A percentile compares a stretch with the other conserved stretches of the same genome.
Evolutionary conservation across 2,113 vertebrate species (phyloP).

Genomic region (Symphodus melops): DNA sequence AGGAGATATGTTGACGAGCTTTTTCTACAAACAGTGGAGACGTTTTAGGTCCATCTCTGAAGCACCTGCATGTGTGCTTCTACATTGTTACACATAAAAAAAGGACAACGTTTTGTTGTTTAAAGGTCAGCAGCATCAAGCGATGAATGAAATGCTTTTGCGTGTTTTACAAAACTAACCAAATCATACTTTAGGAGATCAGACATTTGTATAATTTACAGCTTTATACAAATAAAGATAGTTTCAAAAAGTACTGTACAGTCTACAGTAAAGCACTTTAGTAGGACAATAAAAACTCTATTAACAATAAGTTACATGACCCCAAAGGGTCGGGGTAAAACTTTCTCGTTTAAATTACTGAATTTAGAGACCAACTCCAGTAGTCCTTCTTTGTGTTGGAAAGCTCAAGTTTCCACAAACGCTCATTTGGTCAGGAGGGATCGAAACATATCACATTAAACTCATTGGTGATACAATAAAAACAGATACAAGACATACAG

Average conservation of each 20-base stretch:
- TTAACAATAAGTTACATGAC: conserved; percentile 64
- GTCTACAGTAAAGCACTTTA: conserved; percentile 68
- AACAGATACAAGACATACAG: not conserved
- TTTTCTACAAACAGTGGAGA: not conserved
- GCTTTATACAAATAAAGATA: conserved; percentile 63
- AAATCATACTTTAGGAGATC: conserved; percentile 46
- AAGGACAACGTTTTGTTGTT: not conserved
- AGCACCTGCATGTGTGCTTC: not conserved
- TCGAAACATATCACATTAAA: not conserved
- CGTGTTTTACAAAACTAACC: conserved; percentile 31
- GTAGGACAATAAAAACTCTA: conserved; percentile 29
- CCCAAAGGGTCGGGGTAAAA: conserved; percentile 28
- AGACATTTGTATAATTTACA: conserved; percentile 65
- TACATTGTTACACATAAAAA: not conserved
- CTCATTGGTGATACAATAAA: conserved; percentile 7
- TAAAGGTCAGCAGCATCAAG: conserved; percentile 43
- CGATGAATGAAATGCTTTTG: conserved; percentile 34
- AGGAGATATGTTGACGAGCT: not conserved
- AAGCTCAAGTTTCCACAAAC: conserved; percentile 26
- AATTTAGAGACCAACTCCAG: conserved; percentile 67
- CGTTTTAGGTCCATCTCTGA: not conserved
- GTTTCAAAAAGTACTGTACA: conserved; percentile 78
- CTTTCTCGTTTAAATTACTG: conserved; percentile 30
- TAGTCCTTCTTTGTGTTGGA: conserved; percentile 44
- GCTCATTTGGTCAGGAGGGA: conserved; percentile 59